A percentile compares a stretch with the other conserved stretches of the same genome.
phyloP scores from a whole-genome alignment of 2,797 vertebrate species.

The Trachops cirrhosus region DNA sequence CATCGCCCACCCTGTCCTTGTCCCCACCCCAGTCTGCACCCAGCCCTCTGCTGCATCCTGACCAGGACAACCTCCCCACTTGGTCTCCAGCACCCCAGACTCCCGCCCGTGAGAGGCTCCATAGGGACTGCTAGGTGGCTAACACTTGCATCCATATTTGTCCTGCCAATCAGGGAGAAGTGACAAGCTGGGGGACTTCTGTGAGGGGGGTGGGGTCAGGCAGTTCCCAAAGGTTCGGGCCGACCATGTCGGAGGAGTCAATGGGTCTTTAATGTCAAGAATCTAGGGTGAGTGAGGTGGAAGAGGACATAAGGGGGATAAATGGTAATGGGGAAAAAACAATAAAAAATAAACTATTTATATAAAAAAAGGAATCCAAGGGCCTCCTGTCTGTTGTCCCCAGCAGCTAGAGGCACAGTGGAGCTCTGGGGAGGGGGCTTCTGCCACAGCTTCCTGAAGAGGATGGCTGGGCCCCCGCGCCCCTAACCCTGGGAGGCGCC shows the following conservation, averaged over 20 bases:
- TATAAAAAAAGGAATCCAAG: background rate
- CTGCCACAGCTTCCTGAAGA: background rate
- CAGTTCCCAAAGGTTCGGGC: too few species aligned
- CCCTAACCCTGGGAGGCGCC: rapidly evolving
- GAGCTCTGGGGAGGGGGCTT: background rate
- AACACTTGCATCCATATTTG: background rate
- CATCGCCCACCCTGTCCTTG: background rate
- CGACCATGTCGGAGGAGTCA: background rate
- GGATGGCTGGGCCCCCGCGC: rapidly evolving
- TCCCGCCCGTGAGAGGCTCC: background rate
- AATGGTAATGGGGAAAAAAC: too few species aligned
- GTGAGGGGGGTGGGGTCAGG: background rate
- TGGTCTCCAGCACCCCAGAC: background rate
- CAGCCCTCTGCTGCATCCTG: background rate
- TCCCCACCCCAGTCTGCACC: background rate
- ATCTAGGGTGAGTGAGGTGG: too few species aligned
- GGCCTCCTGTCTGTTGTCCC: background rate
- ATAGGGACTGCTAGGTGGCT: background rate
- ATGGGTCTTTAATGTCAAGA: background rate
- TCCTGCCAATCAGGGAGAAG: background rate
- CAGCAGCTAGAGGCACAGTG: background rate
- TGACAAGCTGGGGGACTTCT: background rate
- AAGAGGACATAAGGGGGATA: too few species aligned
- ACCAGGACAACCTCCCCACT: background rate
- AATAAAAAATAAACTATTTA: too few species aligned